These are phyloP conservation scores for Parasteatoda tepidariorum DNA, from an alignment of 1,140 invertebrate species.

Conservation along the genomic window DNA sequence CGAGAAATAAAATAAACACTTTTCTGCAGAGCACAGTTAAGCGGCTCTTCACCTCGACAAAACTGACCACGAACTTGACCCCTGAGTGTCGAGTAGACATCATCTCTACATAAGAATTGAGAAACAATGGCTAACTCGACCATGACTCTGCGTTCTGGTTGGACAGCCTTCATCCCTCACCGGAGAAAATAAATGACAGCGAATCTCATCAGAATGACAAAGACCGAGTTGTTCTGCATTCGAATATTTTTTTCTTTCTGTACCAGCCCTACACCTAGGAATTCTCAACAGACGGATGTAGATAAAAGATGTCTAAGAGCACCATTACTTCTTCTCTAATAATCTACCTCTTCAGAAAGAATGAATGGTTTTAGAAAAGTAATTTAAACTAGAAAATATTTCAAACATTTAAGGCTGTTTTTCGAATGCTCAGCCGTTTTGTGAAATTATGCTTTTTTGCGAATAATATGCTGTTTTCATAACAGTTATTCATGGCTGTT, in stretches of 20 bases:
- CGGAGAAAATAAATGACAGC: background rate
- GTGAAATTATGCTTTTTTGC: too few species aligned
- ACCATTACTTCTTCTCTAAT: too few species aligned
- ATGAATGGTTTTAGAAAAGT: too few species aligned
- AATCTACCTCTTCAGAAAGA: too few species aligned
- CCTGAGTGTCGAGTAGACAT: slow-evolving; percentile 4
- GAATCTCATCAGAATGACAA: background rate
- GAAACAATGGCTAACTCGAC: slow-evolving; percentile 31
- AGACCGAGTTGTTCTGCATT: background rate
- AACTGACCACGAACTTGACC: slow-evolving; percentile 43
- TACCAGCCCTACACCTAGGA: background rate
- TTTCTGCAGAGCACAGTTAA: slow-evolving; percentile 1
- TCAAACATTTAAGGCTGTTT: too few species aligned
- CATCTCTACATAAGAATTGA: background rate
- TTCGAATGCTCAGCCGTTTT: too few species aligned
- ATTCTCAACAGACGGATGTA: background rate
- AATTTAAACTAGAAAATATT: too few species aligned
- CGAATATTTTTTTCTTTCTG: too few species aligned
- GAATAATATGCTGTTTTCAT: too few species aligned
- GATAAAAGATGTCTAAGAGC: too few species aligned
- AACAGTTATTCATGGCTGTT: too few species aligned
- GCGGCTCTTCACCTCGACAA: slow-evolving; percentile 28
- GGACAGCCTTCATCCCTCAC: background rate
- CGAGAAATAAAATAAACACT: too few species aligned
- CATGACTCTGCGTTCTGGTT: slow-evolving; percentile 16